A percentile compares a stretch with the other conserved stretches of the same genome.
phyloP scores from a whole-genome alignment of 1,140 invertebrate genomes.

The Galleria mellonella region DNA sequence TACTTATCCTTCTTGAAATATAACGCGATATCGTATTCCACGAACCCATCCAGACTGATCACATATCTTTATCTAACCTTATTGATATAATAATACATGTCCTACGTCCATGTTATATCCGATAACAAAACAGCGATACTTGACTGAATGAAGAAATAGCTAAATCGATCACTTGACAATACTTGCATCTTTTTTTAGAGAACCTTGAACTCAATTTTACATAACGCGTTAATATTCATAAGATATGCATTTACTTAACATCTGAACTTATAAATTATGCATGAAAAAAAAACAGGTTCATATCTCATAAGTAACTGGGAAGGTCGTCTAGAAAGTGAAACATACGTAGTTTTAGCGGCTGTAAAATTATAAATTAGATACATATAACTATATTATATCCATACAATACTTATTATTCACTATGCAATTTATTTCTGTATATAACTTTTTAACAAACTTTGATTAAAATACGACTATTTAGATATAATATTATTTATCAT shows the following conservation, averaged over 20 bases:
- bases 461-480: no score
- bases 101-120: slow-evolving; percentile 34
- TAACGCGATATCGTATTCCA: slow-evolving; percentile 1
- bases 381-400: no score
- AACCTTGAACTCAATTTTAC: slow-evolving; percentile 3
- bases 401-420: no score
- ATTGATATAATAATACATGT: background rate
- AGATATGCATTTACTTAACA: background rate
- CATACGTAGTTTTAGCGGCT: no score
- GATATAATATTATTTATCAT: no score
- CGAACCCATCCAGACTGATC: background rate
- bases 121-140: slow-evolving; percentile 5
- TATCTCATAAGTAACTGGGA: background rate
- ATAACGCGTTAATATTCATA: background rate
- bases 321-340: background rate
- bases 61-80: slow-evolving; percentile 1
- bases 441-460: no score
- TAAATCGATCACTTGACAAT: slow-evolving; percentile 2
- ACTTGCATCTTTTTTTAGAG: background rate
- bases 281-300: slow-evolving; percentile 5
- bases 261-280: slow-evolving; percentile 7
- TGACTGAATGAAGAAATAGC: background rate
- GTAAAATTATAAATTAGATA: no score
- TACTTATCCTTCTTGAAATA: background rate
- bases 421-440: no score